These are phyloP conservation scores for Pardosa pseudoannulata DNA, from an alignment of 2,888 invertebrate genomes.

Conservation along the genomic window DNA sequence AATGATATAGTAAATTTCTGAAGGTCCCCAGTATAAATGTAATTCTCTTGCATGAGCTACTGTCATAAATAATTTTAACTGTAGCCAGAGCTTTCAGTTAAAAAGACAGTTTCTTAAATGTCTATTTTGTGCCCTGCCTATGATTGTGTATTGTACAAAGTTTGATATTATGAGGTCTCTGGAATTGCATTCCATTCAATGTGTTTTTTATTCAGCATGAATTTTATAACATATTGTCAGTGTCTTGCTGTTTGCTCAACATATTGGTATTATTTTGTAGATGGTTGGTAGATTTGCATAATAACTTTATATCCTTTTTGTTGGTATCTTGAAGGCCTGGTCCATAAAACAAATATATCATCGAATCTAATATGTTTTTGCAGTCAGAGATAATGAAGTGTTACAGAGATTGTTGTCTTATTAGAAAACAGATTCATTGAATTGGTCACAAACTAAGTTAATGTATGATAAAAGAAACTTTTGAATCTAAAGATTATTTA, in stretches of 20 bases:
- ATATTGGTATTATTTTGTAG: background rate
- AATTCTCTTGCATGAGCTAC: constrained; percentile 53
- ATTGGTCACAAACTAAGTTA: too few species aligned
- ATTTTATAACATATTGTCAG: constrained; percentile 26
- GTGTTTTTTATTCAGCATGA: constrained; percentile 36
- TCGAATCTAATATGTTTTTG: too few species aligned
- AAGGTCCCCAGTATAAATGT: constrained; percentile 50
- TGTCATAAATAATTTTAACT: constrained; percentile 23
- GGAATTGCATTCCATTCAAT: constrained; percentile 48
- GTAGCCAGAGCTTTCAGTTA: constrained; percentile 23
- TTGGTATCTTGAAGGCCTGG: too few species aligned
- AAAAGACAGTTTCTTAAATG: constrained; percentile 26
- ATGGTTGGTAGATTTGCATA: too few species aligned
- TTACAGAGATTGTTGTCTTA: too few species aligned
- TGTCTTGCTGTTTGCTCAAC: constrained; percentile 19
- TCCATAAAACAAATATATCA: too few species aligned
- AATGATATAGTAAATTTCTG: background rate
- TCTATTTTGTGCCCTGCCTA: constrained; percentile 57
- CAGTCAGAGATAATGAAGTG: too few species aligned
- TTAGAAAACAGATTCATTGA: too few species aligned
- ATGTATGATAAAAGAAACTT: too few species aligned
- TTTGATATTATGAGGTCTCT: constrained; percentile 47
- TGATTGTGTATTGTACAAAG: constrained; percentile 62
- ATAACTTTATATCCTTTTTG: too few species aligned
- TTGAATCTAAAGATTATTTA: too few species aligned